Percentiles rank a stretch among this genome's conserved stretches.
These are phyloP conservation scores for Notolabrus celidotus DNA, from an alignment of 2,797 vertebrate species.

Conservation along the genomic window DNA sequence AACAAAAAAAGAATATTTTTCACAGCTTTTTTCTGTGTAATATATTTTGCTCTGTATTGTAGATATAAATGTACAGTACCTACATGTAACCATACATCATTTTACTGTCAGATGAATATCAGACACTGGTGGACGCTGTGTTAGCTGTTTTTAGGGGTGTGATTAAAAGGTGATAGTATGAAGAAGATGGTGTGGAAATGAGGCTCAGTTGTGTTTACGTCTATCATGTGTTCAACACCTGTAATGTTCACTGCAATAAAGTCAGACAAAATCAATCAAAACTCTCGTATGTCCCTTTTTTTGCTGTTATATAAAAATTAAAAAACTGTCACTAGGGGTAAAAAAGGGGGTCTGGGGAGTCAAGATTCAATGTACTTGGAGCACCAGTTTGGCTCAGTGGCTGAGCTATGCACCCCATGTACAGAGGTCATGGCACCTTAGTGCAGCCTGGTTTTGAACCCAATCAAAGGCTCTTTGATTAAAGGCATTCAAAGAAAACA, in stretches of 20 bases:
- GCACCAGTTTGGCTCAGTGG: too few species aligned
- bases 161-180: neutral
- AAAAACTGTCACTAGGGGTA: too few species aligned
- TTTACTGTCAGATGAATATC: slow-evolving; percentile 15
- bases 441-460: too few species aligned
- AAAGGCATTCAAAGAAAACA: too few species aligned
- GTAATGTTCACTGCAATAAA: slow-evolving; percentile 61
- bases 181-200: neutral
- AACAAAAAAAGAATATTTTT: slow-evolving; percentile 15
- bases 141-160: slow-evolving; percentile 30
- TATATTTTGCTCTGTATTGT: slow-evolving; percentile 23
- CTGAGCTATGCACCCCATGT: too few species aligned
- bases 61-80: slow-evolving; percentile 25
- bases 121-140: slow-evolving; percentile 4
- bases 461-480: too few species aligned
- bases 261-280: slow-evolving; percentile 1
- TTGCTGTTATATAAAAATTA: too few species aligned
- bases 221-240: slow-evolving; percentile 16
- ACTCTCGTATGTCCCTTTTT: neutral
- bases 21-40: slow-evolving; percentile 30
- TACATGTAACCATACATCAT: slow-evolving; percentile 11
- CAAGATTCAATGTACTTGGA: too few species aligned
- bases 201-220: slow-evolving; percentile 28
- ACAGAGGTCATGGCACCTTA: too few species aligned
- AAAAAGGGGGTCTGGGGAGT: too few species aligned